Percentiles rank a stretch among this genome's conserved stretches.
phyloP scores from a whole-genome alignment of 1,140 invertebrate genomes.

The Armadillidium nasatum region DNA sequence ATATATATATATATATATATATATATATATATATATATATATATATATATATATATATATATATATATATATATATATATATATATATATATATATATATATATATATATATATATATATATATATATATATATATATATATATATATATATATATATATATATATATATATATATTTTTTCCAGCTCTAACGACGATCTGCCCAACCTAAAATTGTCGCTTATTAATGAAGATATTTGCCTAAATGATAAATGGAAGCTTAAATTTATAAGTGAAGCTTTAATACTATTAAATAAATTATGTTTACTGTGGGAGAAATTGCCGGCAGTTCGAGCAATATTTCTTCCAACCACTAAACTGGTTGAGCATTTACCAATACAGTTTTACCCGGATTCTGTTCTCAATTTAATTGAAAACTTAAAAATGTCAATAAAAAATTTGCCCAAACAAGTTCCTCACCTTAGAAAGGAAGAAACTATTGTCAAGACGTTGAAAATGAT shows the following conservation, averaged over 20 bases:
- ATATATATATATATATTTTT: no score
- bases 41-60: no score
- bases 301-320: constrained; percentile 31
- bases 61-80: no score
- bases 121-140: no score
- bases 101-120: no score
- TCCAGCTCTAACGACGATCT: no score
- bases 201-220: not conserved
- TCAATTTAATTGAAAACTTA: constrained; percentile 22
- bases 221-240: constrained; percentile 19
- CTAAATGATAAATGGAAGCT: constrained; percentile 32
- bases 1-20: no score
- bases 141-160: no score
- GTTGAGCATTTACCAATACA: constrained; percentile 28
- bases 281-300: constrained; percentile 25
- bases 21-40: no score
- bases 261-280: constrained; percentile 24
- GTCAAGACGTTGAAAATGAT: constrained; percentile 27
- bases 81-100: no score
- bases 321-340: constrained; percentile 29
- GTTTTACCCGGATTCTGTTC: constrained; percentile 26
- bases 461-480: constrained; percentile 27
- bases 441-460: constrained; percentile 21
- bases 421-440: constrained; percentile 24
- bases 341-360: constrained; percentile 29